Conservation (phyloP, 1,140 invertebrate genomes). For the Mactra quadrangularis region DNA sequence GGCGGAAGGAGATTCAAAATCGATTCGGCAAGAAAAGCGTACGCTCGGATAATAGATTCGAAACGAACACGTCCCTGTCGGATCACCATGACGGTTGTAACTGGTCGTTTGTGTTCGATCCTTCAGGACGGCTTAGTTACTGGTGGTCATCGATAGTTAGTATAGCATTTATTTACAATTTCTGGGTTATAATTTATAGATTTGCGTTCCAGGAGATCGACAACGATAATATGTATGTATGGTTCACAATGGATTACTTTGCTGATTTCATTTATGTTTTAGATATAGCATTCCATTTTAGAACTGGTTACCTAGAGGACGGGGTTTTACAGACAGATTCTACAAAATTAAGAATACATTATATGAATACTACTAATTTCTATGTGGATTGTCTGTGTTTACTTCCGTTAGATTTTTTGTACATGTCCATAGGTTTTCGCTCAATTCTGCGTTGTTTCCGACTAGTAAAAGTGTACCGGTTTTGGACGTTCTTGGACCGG, state of each 20-base stretch:
- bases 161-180: constrained; percentile 99
- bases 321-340: constrained; percentile 96
- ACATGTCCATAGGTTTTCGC: constrained; percentile 98
- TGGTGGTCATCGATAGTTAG: constrained; percentile 91
- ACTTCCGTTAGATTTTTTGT: constrained; percentile 98
- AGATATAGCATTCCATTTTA: constrained; percentile 98
- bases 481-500: constrained; percentile 99
- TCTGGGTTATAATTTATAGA: constrained; percentile 98
- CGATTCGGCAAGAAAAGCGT: constrained; percentile 81
- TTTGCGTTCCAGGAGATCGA: constrained; percentile 96
- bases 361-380: constrained; percentile 99
- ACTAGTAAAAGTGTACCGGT: constrained; percentile 98
- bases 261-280: constrained; percentile 98
- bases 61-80: constrained; percentile 69
- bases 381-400: constrained; percentile 99
- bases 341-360: constrained; percentile 96
- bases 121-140: constrained; percentile 83
- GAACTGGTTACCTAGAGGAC: constrained; percentile 92
- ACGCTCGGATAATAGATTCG: constrained; percentile 73
- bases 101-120: constrained; percentile 87
- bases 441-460: constrained; percentile 98
- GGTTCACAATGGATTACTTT: constrained; percentile 98
- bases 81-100: constrained; percentile 87
- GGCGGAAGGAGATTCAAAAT: constrained; percentile 81
- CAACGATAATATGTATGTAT: constrained; percentile 92